Conservation (phyloP, 1,140 invertebrate genomes). For the Drosophila oshimai region DNA sequence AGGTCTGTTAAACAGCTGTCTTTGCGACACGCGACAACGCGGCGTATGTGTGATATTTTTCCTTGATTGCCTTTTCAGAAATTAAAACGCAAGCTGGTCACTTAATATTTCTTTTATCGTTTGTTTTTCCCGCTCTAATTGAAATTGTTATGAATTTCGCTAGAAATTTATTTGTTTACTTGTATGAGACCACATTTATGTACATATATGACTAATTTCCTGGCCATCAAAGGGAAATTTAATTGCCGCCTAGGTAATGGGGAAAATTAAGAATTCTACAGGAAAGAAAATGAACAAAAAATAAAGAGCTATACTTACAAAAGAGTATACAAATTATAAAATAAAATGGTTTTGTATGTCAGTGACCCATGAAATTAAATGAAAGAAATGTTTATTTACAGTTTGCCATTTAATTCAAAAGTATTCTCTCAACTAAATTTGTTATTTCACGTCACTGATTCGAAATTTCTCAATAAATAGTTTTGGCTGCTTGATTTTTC, state of each 20-base stretch:
- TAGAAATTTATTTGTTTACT: conserved; percentile 3
- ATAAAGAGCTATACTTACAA: neutral
- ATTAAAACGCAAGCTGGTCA: conserved; percentile 9
- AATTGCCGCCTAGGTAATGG: neutral
- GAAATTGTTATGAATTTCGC: neutral
- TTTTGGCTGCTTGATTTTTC: neutral
- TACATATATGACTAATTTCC: neutral
- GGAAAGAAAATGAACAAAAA: neutral
- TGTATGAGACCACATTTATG: neutral
- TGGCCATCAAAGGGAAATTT: neutral
- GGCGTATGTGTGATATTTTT: conserved; percentile 59
- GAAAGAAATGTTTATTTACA: no score
- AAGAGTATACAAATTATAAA: neutral
- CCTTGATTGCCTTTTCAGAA: neutral
- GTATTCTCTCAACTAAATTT: no score
- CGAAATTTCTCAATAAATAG: neutral
- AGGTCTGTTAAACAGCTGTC: conserved; percentile 1
- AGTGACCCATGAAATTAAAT: no score
- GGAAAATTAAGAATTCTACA: neutral
- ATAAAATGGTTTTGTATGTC: no score
- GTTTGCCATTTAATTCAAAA: no score
- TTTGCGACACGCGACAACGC: conserved; percentile 46
- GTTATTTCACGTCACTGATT: neutral
- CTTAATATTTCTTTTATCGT: neutral
- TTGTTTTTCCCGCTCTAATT: conserved; percentile 2